A percentile compares a stretch with the other conserved stretches of the same genome.
Conservation (phyloP, 2,113 vertebrate genomes). For the Eubucco bourcierii region DNA sequence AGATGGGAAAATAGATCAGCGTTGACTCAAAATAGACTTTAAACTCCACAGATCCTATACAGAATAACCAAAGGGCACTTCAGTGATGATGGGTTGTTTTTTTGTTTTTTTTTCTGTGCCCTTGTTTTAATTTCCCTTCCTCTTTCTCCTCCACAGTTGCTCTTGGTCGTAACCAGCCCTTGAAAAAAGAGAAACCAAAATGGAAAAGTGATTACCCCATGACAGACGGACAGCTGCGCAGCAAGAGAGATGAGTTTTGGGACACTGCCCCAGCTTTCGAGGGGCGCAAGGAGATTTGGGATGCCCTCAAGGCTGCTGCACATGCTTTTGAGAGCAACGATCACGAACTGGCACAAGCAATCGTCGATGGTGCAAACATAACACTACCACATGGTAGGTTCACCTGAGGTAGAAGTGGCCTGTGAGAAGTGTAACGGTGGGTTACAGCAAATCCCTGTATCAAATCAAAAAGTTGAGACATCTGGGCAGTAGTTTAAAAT, state of each 20-base stretch:
- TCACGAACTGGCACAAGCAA: constrained; percentile 95
- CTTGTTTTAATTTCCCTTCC: neutral
- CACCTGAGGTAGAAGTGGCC: neutral
- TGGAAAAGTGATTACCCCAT: constrained; percentile 99
- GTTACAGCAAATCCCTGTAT: neutral
- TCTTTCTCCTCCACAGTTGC: constrained; percentile 80
- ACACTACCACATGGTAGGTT: constrained; percentile 93
- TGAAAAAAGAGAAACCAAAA: constrained; percentile 98
- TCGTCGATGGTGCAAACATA: constrained; percentile 96
- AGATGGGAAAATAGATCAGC: too few relatives aligned
- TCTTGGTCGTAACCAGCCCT: constrained; percentile 94
- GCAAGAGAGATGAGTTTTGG: constrained; percentile 98
- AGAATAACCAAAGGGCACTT: neutral
- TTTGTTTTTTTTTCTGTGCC: neutral
- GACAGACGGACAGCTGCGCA: constrained; percentile 96
- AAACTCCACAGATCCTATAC: neutral
- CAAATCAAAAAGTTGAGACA: neutral
- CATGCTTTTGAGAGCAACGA: constrained; percentile 96
- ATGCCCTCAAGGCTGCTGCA: constrained; percentile 92
- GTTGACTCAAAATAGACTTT: neutral
- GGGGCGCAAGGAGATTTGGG: constrained; percentile 98
- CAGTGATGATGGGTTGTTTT: neutral
- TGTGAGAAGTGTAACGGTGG: neutral
- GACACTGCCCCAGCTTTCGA: constrained; percentile 97
- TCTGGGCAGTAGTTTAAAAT: neutral